phyloP scores from a whole-genome alignment of 2,797 vertebrate genomes.

The Clarias pachynema region DNA sequence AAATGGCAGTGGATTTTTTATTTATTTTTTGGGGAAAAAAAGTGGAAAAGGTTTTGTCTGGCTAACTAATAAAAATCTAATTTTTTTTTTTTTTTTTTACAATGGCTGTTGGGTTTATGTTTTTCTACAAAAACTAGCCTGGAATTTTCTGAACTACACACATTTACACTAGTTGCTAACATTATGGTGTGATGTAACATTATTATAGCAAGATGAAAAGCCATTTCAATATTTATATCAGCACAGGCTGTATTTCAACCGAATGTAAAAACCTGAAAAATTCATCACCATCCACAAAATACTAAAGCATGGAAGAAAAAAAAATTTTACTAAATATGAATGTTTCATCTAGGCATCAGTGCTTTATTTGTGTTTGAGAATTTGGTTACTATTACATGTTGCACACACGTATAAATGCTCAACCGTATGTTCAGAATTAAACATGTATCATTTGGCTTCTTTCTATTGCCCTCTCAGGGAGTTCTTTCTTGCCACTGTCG shows the following conservation, averaged over 20 bases:
- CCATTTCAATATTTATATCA: neutral
- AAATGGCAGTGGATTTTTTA: too few species aligned
- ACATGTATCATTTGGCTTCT: too few species aligned
- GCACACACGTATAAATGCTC: neutral
- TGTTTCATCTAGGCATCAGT: neutral
- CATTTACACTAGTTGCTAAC: neutral
- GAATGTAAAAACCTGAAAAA: neutral
- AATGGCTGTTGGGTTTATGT: neutral
- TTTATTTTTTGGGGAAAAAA: neutral
- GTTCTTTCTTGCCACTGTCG: too few species aligned
- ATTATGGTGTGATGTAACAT: neutral
- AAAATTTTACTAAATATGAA: neutral
- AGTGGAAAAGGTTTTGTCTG: neutral
- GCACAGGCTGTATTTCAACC: neutral
- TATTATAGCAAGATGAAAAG: neutral
- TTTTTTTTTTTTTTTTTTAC: neutral
- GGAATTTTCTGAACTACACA: neutral
- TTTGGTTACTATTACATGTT: neutral
- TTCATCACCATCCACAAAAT: neutral
- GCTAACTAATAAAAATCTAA: neutral
- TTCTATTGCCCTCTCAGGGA: too few species aligned
- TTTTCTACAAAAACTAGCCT: neutral
- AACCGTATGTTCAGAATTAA: too few species aligned
- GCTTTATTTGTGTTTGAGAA: neutral
- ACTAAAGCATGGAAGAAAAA: neutral